These are phyloP conservation scores for Caenorhabditis parvicauda DNA, from an alignment of 2,888 invertebrate species.

Conservation along the genomic window DNA sequence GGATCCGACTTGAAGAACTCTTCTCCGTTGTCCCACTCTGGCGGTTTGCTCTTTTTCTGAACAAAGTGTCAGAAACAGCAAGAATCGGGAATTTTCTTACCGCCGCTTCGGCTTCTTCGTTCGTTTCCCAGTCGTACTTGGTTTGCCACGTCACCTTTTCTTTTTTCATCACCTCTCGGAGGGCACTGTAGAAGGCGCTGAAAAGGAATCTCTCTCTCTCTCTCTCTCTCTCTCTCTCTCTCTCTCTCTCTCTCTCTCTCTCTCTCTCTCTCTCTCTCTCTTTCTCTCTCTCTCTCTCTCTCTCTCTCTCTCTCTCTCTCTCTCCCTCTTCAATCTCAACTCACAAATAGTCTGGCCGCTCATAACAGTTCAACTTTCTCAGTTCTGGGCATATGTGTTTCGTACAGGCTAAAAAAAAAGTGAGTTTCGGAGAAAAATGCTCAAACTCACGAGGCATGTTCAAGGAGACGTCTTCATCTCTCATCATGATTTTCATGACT, in stretches of 20 bases:
- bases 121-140: not conserved
- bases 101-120: not conserved
- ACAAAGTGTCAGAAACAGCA: not conserved
- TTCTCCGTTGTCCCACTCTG: no score
- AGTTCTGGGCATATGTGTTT: no score
- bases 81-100: conserved; percentile 4
- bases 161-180: not conserved
- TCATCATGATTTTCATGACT: no score
- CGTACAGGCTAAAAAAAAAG: no score
- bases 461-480: no score
- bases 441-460: no score
- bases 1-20: no score
- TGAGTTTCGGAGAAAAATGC: no score
- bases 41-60: not conserved
- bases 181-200: not conserved
- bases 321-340: not conserved
- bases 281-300: not conserved
- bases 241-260: conserved; percentile 10
- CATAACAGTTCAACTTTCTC: no score
- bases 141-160: not conserved
- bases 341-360: no score
- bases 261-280: conserved; percentile 2
- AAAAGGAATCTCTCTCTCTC: not conserved
- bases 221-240: conserved; percentile 5
- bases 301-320: not conserved